phyloP scores from a whole-genome alignment of 2,113 vertebrate species.

The Ailurus styani region DNA sequence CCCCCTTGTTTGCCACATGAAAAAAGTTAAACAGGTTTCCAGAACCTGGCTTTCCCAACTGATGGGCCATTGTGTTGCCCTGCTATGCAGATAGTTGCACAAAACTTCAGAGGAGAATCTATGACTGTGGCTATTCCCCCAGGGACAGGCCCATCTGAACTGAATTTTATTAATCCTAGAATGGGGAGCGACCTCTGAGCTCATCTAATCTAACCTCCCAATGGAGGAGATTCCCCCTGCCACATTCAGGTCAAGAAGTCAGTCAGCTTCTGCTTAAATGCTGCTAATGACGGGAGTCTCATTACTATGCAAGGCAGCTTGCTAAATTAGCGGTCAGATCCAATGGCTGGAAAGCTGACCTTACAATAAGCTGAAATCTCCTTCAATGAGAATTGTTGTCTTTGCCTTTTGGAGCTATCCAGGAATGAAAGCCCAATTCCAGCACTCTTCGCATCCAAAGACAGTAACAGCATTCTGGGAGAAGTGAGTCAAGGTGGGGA shows the following conservation, averaged over 20 bases:
- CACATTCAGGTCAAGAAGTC: not conserved
- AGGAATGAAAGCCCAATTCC: not conserved
- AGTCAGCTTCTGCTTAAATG: not conserved
- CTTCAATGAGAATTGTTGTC: not conserved
- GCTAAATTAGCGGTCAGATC: not conserved
- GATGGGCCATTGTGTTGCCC: accelerated
- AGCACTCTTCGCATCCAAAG: not conserved
- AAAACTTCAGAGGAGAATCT: not conserved
- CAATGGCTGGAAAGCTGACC: not conserved
- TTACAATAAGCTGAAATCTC: not conserved
- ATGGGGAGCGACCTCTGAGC: not conserved
- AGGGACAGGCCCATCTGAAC: not conserved
- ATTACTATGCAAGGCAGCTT: not conserved
- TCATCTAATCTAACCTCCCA: not conserved
- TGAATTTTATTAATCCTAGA: not conserved
- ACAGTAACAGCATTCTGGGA: not conserved
- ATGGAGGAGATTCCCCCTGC: not conserved
- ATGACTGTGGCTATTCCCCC: not conserved
- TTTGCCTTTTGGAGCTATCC: not conserved
- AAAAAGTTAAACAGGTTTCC: not conserved
- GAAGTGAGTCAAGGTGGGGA: not conserved
- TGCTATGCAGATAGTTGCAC: not conserved
- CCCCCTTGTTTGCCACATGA: not conserved
- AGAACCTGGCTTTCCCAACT: not conserved
- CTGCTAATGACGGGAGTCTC: not conserved